phyloP scores from a whole-genome alignment of 1,140 invertebrate species.

The Calosoma granatense region DNA sequence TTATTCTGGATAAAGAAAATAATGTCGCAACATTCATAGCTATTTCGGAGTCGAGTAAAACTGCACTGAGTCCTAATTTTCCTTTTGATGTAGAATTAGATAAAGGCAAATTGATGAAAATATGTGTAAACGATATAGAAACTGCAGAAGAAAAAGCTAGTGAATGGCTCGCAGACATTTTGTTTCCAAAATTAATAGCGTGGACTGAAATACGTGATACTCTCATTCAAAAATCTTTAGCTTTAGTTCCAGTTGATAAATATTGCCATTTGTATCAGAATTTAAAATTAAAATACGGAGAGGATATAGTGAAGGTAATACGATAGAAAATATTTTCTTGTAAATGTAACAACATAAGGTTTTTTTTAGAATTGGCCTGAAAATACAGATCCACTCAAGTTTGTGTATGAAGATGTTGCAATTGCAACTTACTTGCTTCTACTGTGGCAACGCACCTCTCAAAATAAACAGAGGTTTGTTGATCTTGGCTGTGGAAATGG shows the following conservation, averaged over 20 bases:
- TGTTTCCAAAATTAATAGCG: slow-evolving; percentile 54
- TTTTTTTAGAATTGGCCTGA: slow-evolving; percentile 68
- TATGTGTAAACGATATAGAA: slow-evolving; percentile 23
- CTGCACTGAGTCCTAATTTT: slow-evolving; percentile 24
- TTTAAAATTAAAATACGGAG: slow-evolving; percentile 72
- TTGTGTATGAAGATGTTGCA: slow-evolving; percentile 92
- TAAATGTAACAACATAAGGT: neutral
- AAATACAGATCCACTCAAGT: slow-evolving; percentile 87
- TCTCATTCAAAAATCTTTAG: slow-evolving; percentile 48
- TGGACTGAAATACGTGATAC: slow-evolving; percentile 44
- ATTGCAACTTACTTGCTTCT: slow-evolving; percentile 87
- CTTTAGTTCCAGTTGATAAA: slow-evolving; percentile 52
- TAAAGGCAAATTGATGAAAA: slow-evolving; percentile 18
- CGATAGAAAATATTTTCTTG: neutral
- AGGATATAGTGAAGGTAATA: slow-evolving; percentile 53
- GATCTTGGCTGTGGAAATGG: slow-evolving; percentile 98
- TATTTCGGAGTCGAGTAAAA: slow-evolving; percentile 18
- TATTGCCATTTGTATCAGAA: slow-evolving; percentile 64
- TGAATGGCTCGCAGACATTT: slow-evolving; percentile 41
- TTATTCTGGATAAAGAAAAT: slow-evolving; percentile 23
- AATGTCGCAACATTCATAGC: slow-evolving; percentile 23
- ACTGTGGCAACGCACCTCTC: slow-evolving; percentile 52
- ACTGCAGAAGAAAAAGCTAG: slow-evolving; percentile 32
- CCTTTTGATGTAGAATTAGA: slow-evolving; percentile 26
- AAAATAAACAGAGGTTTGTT: slow-evolving; percentile 61